These are phyloP conservation scores for Hermaeophaga mercurialis DNA, from an alignment of 2,888 invertebrate species.

Conservation along the genomic window DNA sequence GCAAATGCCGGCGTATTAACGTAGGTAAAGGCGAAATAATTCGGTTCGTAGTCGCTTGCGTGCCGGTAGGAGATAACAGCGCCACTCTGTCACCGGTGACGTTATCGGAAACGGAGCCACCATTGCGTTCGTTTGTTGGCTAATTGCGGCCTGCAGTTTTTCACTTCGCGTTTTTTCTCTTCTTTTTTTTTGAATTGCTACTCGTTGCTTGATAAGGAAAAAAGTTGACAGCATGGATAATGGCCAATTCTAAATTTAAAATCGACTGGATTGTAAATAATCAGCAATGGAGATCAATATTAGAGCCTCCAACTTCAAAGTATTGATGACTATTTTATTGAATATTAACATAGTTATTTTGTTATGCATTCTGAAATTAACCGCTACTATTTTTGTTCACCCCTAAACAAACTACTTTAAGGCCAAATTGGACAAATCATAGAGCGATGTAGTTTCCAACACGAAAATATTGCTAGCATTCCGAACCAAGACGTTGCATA, in stretches of 20 bases:
- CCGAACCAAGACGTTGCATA: too few species aligned
- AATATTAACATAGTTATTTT: too few species aligned
- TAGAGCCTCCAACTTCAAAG: too few species aligned
- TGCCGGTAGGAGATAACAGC: conserved; percentile 61
- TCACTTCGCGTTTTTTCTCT: conserved; percentile 15
- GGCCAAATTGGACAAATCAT: too few species aligned
- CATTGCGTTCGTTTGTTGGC: conserved; percentile 34
- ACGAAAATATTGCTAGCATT: too few species aligned
- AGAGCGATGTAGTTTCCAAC: too few species aligned
- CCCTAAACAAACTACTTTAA: too few species aligned
- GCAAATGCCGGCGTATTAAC: conserved; percentile 26
- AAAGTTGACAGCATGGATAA: background rate
- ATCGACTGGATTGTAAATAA: too few species aligned
- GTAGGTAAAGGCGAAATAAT: conserved; percentile 26
- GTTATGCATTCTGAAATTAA: background rate
- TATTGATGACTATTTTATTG: too few species aligned
- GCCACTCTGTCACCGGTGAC: conserved; percentile 63
- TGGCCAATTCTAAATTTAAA: conserved; percentile 3
- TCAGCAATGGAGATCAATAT: too few species aligned
- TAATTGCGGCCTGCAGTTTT: conserved; percentile 34
- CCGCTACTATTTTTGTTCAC: too few species aligned
- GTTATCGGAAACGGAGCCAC: conserved; percentile 54
- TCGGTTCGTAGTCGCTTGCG: conserved; percentile 57
- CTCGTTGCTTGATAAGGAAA: conserved; percentile 5
- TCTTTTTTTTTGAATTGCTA: conserved; percentile 10